Conservation (phyloP, 2,888 invertebrate genomes). For the Agapostemon virescens region DNA sequence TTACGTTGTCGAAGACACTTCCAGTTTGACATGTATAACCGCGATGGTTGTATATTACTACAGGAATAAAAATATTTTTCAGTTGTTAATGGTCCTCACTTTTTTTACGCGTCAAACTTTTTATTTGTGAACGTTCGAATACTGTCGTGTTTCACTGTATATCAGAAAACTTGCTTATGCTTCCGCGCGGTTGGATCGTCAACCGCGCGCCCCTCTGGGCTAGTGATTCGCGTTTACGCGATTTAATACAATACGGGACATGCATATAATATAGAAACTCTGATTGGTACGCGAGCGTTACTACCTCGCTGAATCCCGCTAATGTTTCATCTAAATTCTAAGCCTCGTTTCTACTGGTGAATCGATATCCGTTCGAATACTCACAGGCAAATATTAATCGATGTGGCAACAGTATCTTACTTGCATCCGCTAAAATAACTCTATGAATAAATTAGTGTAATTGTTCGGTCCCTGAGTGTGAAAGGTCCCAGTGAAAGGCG, state of each 20-base stretch:
- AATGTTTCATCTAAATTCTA: constrained; percentile 46
- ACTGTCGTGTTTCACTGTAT: too few species aligned
- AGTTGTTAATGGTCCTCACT: too few species aligned
- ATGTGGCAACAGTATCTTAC: constrained; percentile 16
- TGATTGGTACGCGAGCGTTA: constrained; percentile 21
- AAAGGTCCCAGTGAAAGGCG: too few species aligned
- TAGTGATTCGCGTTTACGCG: constrained; percentile 10
- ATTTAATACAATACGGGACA: constrained; percentile 31
- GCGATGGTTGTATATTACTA: too few species aligned
- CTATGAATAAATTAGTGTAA: too few species aligned
- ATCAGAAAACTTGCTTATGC: background rate
- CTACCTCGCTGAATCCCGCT: constrained; percentile 34
- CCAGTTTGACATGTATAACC: too few species aligned
- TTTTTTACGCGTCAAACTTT: too few species aligned
- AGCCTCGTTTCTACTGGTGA: constrained; percentile 5
- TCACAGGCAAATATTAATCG: constrained; percentile 31
- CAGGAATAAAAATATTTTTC: too few species aligned
- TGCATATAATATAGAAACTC: constrained; percentile 43
- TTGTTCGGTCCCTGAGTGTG: too few species aligned
- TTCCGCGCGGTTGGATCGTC: constrained; percentile 8
- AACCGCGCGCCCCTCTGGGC: background rate
- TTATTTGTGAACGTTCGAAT: too few species aligned
- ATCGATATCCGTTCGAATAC: constrained; percentile 3
- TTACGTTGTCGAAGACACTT: too few species aligned
- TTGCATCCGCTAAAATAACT: background rate